A percentile compares a stretch with the other conserved stretches of the same genome.
These are phyloP conservation scores for Tinea semifulvella DNA, from an alignment of 2,888 invertebrate genomes.

Conservation along the genomic window DNA sequence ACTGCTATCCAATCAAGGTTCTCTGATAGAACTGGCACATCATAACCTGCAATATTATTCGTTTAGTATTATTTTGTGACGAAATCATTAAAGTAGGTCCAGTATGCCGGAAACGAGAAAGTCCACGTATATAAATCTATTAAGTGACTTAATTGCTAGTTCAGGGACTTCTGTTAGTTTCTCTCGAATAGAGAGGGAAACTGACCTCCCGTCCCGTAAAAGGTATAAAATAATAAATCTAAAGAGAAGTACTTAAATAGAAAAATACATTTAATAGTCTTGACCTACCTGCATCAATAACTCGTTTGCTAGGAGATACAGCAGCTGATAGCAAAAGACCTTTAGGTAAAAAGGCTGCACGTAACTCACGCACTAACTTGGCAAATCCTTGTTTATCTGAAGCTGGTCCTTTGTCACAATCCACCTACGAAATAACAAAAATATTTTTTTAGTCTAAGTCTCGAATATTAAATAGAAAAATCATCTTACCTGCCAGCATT, in stretches of 20 bases:
- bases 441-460: background rate
- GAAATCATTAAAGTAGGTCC: too few species aligned
- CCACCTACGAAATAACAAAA: slow-evolving; percentile 56
- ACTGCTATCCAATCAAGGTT: slow-evolving; percentile 91
- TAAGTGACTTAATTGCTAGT: too few species aligned
- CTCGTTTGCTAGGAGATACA: slow-evolving; percentile 84
- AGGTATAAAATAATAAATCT: too few species aligned
- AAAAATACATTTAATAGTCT: too few species aligned
- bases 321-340: slow-evolving; percentile 82
- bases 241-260: too few species aligned
- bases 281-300: slow-evolving; percentile 78
- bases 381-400: slow-evolving; percentile 85
- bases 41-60: slow-evolving; percentile 72
- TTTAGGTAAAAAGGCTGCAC: slow-evolving; percentile 73
- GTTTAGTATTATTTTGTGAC: too few species aligned
- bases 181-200: too few species aligned
- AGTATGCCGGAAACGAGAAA: too few species aligned
- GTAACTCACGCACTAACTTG: slow-evolving; percentile 77
- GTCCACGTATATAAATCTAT: too few species aligned
- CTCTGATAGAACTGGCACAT: slow-evolving; percentile 76
- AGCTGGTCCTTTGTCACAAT: slow-evolving; percentile 82
- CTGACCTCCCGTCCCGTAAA: too few species aligned
- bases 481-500: slow-evolving; percentile 80
- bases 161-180: too few species aligned
- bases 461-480: too few species aligned